phyloP scores from a whole-genome alignment of 1,140 invertebrate genomes.

The Apis dorsata region DNA sequence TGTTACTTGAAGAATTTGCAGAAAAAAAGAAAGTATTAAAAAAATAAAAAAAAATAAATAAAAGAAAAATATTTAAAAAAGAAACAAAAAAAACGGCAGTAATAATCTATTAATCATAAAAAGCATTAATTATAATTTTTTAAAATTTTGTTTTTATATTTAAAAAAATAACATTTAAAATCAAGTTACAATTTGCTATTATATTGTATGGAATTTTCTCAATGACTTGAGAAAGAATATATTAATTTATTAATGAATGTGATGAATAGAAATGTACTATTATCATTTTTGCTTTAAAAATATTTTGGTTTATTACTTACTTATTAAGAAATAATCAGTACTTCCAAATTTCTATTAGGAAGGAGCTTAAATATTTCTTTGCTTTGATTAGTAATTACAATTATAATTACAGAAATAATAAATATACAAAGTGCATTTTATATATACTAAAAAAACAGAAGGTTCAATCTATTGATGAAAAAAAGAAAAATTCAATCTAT shows the following conservation, averaged over 20 bases:
- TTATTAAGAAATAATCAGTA: conserved; percentile 59
- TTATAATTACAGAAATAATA: conserved; percentile 33
- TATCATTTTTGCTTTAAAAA: conserved; percentile 53
- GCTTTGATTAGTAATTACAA: conserved; percentile 51
- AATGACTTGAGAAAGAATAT: conserved; percentile 22
- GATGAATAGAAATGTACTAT: conserved; percentile 43
- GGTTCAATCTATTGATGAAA: conserved; percentile 56
- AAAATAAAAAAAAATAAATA: neutral
- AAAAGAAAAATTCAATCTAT: conserved; percentile 22
- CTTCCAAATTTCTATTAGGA: conserved; percentile 64
- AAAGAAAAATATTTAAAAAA: conserved; percentile 43
- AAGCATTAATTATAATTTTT: conserved; percentile 15
- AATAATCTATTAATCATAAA: conserved; percentile 44
- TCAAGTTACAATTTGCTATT: conserved; percentile 32
- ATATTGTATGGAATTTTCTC: conserved; percentile 13
- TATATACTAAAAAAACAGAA: conserved; percentile 32
- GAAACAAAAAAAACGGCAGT: conserved; percentile 34
- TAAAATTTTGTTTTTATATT: conserved; percentile 33
- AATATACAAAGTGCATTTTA: conserved; percentile 37
- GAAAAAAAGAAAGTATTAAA: conserved; percentile 45
- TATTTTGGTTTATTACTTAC: conserved; percentile 66
- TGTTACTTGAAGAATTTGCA: conserved; percentile 18
- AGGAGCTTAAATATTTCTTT: conserved; percentile 68
- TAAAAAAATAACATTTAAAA: conserved; percentile 9
- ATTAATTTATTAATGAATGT: conserved; percentile 44